Base-by-base conservation (phyloP, 2,113 vertebrate genomes). In the Nothoprocta perdicaria region DNA sequence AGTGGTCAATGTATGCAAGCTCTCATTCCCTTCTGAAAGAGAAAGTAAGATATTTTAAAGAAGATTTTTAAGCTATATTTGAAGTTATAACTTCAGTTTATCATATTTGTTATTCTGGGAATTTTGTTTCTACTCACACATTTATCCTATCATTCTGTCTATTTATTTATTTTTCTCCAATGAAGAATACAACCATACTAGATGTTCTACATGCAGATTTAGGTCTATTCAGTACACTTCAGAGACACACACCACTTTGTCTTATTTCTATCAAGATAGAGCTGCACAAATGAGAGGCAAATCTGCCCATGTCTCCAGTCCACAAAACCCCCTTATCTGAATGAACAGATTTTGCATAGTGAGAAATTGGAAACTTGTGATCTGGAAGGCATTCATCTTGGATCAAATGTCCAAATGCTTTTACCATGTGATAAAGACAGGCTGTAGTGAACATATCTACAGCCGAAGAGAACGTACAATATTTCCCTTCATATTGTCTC, bases 151-250 rank as follows among this genome's bases (percentile, higher is more conserved):
- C 5, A 0, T 38, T 89, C 73, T 75, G 3, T 73, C 43, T 75
- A 45, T 13, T 0, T 0, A 18, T 31, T 89, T 58, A 2, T 38
- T 76, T 86, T 84, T 48, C 11, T 53, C 4, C 8, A 58, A 0
- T 33, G 35, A 65, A 76, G 4, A 73, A 0, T 1, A 6, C 77
- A 52, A 72, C 0, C 0, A 15, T 41, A 38, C 33, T 45, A 72
- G 14, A 78, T 72, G 9, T 71, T 61, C 17, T 80, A 71, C 40
- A 40, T 71, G n/a, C 22, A 65, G 9, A 52, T 78, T 50, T 79
- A 57, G 33, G 33, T 65, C 48, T 52, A 12, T 72, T 72, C 57
- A 71, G 2, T 2, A 41, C 21, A 21, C 10, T 81, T 86, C 9
- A 68, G 26, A 85, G 65, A 80, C 80, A 90, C 46, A 73, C 19